Base-by-base conservation (phyloP, 1,140 invertebrate genomes). In the Rhopalosiphum padi region DNA sequence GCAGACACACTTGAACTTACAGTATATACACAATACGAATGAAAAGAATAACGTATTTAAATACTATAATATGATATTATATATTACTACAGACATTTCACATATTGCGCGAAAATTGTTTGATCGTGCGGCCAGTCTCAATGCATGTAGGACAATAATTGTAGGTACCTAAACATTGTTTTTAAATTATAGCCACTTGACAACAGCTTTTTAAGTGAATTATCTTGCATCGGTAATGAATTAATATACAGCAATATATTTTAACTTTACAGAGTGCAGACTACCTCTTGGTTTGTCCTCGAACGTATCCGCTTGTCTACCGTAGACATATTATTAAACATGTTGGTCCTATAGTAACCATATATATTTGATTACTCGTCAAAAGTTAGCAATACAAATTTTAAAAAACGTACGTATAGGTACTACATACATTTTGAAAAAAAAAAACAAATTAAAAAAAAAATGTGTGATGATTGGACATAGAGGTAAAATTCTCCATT, bases 231-330 rank as follows among this genome's bases (percentile, higher is more conserved):
- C 60, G 4, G 60, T 8, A 8, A 25, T 30, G 4, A 30, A 68
- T 51, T 51, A 51, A 77, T 21, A n/a, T 1, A 18, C 15, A 18
- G 5, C 0, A 5, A 6, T n/a, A 6, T n/a, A n/a, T n/a, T 77
- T 68, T 35, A 77, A 77, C 15, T 18, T 18, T 18, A 18, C n/a
- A 77, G n/a, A 15, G 15, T 35, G 5, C 25, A n/a, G 4, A 30
- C 0, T n/a, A 30, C 30, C 30, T n/a, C 30, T n/a, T n/a, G 23
- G 15, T 77, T n/a, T 35, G 15, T 77, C 4, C 15, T n/a, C n/a
- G 15, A n/a, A n/a, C 30, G n/a, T n/a, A 18, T 1, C 60, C 60
- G 1, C 5, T n/a, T 18, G 15, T n/a, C 30, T n/a, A n/a, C 0
- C 21, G 55, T 11, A n/a, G 30, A n/a, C 5, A n/a, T 21, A 18